Conservation (phyloP, 2,888 invertebrate genomes). For the Brachynemurus nebulosus region DNA sequence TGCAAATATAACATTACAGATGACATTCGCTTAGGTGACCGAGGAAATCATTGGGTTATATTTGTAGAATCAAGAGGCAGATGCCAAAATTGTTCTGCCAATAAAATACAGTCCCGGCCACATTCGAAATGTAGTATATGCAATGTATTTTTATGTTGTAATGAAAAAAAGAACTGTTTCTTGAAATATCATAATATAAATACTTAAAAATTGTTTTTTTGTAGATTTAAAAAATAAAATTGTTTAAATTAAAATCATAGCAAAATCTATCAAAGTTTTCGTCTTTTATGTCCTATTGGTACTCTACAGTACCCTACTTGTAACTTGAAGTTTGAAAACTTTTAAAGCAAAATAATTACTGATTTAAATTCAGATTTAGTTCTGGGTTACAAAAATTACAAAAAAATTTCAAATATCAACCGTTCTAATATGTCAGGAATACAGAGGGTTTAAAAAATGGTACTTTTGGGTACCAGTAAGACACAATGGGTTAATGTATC, state of each 20-base stretch:
- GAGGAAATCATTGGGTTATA: slow-evolving; percentile 11
- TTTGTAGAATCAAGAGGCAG: slow-evolving; percentile 11
- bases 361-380: not conserved
- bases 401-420: not conserved
- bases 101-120: slow-evolving; percentile 11
- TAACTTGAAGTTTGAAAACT: not conserved
- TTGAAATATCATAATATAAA: slow-evolving; percentile 9
- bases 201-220: not conserved
- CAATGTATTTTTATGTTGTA: slow-evolving; percentile 11
- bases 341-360: not conserved
- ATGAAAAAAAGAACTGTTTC: slow-evolving; percentile 13
- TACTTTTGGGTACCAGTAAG: not conserved
- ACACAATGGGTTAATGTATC: slow-evolving; percentile 3
- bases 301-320: not conserved
- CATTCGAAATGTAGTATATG: slow-evolving; percentile 9
- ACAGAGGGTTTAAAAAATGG: not conserved
- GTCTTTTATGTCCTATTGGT: not conserved
- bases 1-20: not conserved
- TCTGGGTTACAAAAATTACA: not conserved
- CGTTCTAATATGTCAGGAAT: not conserved
- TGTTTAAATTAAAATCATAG: not conserved
- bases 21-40: slow-evolving; percentile 6
- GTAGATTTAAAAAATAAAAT: not conserved
- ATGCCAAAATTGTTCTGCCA: slow-evolving; percentile 12
- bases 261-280: not conserved